Percentiles rank a stretch among this genome's conserved stretches.
Conservation (phyloP, 2,113 vertebrate species). For the Lycaon pictus region DNA sequence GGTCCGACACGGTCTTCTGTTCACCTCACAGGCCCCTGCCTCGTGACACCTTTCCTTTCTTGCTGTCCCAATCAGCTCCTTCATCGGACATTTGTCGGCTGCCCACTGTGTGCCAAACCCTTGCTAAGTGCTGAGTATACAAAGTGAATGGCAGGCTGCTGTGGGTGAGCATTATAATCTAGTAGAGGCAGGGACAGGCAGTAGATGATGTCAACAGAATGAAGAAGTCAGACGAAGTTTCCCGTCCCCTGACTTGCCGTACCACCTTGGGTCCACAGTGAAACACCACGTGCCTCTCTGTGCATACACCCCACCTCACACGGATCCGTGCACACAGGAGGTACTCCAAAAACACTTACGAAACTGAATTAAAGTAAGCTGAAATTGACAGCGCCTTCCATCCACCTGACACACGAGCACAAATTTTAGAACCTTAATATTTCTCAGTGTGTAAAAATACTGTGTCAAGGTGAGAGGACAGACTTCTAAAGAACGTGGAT, state of each 20-base stretch:
- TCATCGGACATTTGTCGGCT: neutral
- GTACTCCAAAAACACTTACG: neutral
- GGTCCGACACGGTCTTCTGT: neutral
- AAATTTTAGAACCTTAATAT: neutral
- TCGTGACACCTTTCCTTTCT: neutral
- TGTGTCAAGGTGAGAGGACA: neutral
- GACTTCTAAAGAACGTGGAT: neutral
- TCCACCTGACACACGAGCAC: neutral
- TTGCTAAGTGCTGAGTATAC: no score
- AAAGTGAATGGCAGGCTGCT: neutral
- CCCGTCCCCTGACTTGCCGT: neutral
- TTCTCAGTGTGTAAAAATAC: neutral
- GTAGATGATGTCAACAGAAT: rapidly evolving
- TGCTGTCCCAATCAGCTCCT: neutral
- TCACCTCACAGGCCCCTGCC: neutral
- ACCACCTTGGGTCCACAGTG: neutral
- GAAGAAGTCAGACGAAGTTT: neutral
- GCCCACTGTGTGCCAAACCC: neutral
- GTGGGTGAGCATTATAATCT: neutral
- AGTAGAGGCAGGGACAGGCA: neutral
- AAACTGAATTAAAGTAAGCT: neutral
- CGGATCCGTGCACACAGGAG: neutral
- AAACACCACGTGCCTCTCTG: neutral
- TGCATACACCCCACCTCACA: neutral
- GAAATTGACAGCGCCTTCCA: neutral